Evolutionary conservation across 2,888 invertebrate species (phyloP), one percentile per base, ranked within the genome.

Genomic region (Anthophora plumipes): DNA sequence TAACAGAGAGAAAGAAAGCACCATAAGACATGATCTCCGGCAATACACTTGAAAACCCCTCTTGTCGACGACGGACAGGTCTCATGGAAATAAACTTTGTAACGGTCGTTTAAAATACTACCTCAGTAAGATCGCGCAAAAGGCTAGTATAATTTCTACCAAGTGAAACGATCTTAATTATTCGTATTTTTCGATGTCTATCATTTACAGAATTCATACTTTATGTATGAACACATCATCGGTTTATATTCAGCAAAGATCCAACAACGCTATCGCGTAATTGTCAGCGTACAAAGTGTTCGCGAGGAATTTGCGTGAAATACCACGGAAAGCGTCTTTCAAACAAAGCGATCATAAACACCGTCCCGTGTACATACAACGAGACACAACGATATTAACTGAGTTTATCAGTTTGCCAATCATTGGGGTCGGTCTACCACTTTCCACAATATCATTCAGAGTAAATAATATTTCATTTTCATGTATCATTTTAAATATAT

Each of bases 241-340:
- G 12, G 7, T 39, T 6, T 59, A 59, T 52, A 22, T 22, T 20
- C 22, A 22, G 43, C 52, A 66, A 46, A 73, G 41, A 50, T 37
- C 14, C 22, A 22, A 55, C 41, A 41, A 64, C 41, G 37, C 17
- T 41, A 25, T 41, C 43, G 20, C 50, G 14, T 57, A 39, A 57
- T 43, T 48, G 9, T n/a, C 17, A 6, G 39, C 39, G n/a, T 46
- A 52, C 41, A 14, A 64, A 66, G 12, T 72, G 22, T 76, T 48
- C 48, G 22, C 39, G 7, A 25, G 20, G 11, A 39, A 61, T 63
- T 63, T 57, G 59, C 25, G 61, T 25, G 50, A 68, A 68, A 68
- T 41, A n/a, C 22, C 14, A 12, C 43, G 11, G 31, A 14, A 52
- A 76, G 57, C 43, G 12, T 50, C 31, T 75, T 59, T 55, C 67